phyloP scores from a whole-genome alignment of 2,113 vertebrate species.

The Empidonax traillii region DNA sequence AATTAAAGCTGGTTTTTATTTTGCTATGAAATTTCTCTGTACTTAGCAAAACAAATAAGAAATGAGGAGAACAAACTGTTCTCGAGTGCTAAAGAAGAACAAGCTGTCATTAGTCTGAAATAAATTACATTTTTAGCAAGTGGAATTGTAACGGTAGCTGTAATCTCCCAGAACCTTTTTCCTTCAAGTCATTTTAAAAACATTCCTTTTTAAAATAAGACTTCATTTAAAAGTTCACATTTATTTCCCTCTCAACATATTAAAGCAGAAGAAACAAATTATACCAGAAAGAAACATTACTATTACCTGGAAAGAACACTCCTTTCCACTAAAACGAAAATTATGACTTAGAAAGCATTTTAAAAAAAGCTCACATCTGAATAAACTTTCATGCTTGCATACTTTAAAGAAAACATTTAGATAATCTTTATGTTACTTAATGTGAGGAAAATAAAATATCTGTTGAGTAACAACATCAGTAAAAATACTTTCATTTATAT shows the following conservation, averaged over 20 bases:
- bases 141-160: background rate
- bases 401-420: background rate
- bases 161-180: background rate
- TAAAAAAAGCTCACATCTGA: background rate
- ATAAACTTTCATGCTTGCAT: background rate
- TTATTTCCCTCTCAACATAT: background rate
- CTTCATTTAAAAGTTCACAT: background rate
- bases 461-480: background rate
- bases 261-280: background rate
- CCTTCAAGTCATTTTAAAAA: background rate
- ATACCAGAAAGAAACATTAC: background rate
- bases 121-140: background rate
- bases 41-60: background rate
- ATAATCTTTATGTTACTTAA: background rate
- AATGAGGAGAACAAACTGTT: background rate
- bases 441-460: background rate
- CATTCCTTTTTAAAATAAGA: background rate
- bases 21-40: background rate
- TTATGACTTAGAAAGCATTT: background rate
- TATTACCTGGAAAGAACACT: background rate
- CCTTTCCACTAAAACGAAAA: background rate
- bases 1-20: background rate
- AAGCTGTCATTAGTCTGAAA: background rate
- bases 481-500: conserved; percentile 25
- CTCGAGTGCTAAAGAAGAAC: background rate